Base-by-base conservation (phyloP, 2,797 vertebrate genomes). In the Darevskia nairensis region DNA sequence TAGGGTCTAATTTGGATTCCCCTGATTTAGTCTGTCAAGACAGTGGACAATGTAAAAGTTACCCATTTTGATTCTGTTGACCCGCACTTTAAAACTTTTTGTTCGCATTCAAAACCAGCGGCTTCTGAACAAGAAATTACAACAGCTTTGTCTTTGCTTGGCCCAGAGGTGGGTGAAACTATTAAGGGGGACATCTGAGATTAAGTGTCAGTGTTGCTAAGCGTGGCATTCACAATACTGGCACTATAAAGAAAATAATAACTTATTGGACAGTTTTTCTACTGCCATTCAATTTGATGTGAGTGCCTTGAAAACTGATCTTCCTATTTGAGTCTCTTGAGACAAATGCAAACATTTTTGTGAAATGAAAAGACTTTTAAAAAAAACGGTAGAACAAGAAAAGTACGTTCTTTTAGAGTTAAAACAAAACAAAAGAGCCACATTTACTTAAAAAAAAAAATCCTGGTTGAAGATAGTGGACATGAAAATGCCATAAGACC, bases 231-330 rank as follows among this genome's bases (percentile, higher is more conserved):
- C 97, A 97, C 97, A 98, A 97, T 97, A 96, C 97, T 98, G 98
- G 98, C 98, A 99, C 98, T 99, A 98, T 98, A 99, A 98, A 97
- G 95, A 96, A 96, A 92, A 97, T 95, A 95, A 96, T 97, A 97
- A 98, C 98, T 98, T 98, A 98, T 98, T 96, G 98, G 98, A 98
- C 98, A 97, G 98, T 98, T 98, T 98, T 97, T 97, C 97, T 98
- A 97, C 98, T 98, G 98, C 98, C 98, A 96, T 98, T 98, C 97
- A 97, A 98, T 98, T 98, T 98, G 98, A 99, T 91, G 96, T 98
- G 98, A 98, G 98, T 98, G 98, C 98, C 99, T 99, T 99, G 98
- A 98, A 98, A 98, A 98, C 97, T 96, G 98, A 99, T 98, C 98
- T 98, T 99, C 98, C 98, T 98, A 98, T 98, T 97, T 97, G 98